Percentiles rank a stretch among this genome's conserved stretches.
Evolutionary conservation across 2,888 invertebrate species (phyloP).

Genomic region (Eurytoma adleriae): DNA sequence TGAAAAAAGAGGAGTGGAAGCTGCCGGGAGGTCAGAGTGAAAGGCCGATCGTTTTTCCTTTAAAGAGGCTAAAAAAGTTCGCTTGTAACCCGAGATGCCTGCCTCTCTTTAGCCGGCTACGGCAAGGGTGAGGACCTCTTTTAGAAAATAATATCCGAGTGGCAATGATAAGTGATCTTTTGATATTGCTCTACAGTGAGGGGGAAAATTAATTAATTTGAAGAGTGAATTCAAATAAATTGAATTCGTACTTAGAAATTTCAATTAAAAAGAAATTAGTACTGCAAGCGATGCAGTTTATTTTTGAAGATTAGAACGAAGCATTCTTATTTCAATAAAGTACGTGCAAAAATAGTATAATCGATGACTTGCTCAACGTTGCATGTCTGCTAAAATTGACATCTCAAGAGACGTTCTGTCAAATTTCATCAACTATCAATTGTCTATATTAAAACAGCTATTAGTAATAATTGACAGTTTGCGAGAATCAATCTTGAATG

Average conservation of each 20-base stretch:
- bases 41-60: slow-evolving; percentile 18
- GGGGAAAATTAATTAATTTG: too few relatives aligned
- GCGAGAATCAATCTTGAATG: slow-evolving; percentile 20
- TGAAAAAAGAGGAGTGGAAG: background rate
- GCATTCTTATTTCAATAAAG: background rate
- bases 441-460: slow-evolving; percentile 11
- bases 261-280: background rate
- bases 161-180: background rate
- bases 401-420: slow-evolving; percentile 34
- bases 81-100: background rate
- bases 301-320: background rate
- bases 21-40: background rate
- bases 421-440: slow-evolving; percentile 43
- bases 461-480: slow-evolving; percentile 35
- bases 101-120: background rate
- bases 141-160: background rate
- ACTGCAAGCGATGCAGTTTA: background rate
- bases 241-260: background rate
- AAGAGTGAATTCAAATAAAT: background rate
- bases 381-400: slow-evolving; percentile 28
- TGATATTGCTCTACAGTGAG: background rate
- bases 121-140: too few relatives aligned
- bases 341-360: background rate
- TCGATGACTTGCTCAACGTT: background rate
- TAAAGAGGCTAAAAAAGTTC: slow-evolving; percentile 8